These are phyloP conservation scores for Cephus nigrinus DNA, from an alignment of 2,888 invertebrate genomes.

Conservation along the genomic window DNA sequence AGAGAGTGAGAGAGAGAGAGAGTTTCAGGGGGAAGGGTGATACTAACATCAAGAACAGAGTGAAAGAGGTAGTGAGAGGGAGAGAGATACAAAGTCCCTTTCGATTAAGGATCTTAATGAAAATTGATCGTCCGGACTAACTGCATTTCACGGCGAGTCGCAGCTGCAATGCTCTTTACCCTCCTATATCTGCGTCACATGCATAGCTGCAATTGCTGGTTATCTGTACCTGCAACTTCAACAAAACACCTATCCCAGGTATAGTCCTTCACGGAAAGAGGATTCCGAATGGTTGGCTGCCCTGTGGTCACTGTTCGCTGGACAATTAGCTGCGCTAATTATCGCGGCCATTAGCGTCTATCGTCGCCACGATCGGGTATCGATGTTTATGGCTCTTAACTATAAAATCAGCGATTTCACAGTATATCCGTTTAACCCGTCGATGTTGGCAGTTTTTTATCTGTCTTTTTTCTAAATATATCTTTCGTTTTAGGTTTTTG, in stretches of 20 bases:
- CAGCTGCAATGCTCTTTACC: conserved; percentile 27
- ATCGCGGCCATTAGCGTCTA: not conserved
- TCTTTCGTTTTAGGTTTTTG: not conserved
- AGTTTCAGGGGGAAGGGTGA: too few species aligned
- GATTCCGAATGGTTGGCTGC: not conserved
- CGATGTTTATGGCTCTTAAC: not conserved
- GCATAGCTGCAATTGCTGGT: not conserved
- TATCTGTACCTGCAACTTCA: not conserved
- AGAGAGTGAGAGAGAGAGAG: not conserved
- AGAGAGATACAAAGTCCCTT: not conserved
- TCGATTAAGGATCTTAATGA: conserved; percentile 39
- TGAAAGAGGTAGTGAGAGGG: not conserved
- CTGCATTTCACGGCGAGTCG: conserved; percentile 38
- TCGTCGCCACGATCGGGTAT: not conserved
- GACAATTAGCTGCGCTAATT: not conserved
- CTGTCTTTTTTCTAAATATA: not conserved
- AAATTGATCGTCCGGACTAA: conserved; percentile 43
- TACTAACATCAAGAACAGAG: not conserved
- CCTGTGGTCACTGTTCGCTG: not conserved
- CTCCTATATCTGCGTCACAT: not conserved
- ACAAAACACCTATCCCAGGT: not conserved
- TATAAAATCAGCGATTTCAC: not conserved
- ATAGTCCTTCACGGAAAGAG: not conserved
- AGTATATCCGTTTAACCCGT: not conserved
- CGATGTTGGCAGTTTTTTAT: not conserved